Evolutionary conservation across 2,113 vertebrate genomes (phyloP), one percentile per base, ranked within the genome.

Genomic region (Mixornis gularis): DNA sequence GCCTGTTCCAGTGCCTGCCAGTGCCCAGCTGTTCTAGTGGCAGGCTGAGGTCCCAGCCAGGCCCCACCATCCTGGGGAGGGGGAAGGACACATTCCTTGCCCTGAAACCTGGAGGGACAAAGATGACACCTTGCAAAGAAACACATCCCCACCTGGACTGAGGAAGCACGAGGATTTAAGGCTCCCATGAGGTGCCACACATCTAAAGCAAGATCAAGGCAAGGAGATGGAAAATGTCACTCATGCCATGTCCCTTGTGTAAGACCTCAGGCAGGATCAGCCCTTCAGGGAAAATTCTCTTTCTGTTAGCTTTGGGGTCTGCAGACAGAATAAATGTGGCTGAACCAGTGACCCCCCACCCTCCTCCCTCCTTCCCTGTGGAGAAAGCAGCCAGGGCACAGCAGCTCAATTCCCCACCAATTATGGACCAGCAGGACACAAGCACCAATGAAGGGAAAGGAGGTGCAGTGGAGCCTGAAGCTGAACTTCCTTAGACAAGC

Each of bases 141-240:
- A 27, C 13, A 7, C 27, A 53, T 1, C n/a, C 21, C 29, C 41
- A 48, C 15, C 7, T 1, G 8, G 46, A 41, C 17, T 53, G 30
- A 41, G 26, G n/a, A 65, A 49, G 13, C 38, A 73, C 13, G 34
- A 70, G 38, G 64, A 32, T 32, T 72, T 49, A 53, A 66, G 34
- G 41, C 3, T 84, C 34, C 27, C 1, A 0, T 43, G 7, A 43
- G 44, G 44, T 46, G 44, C 44, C 48, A 49, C 32, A 18, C 0
- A 0, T 27, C 17, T 3, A 43, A 41, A 34, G 17, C 27, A 72
- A 60, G 76, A 82, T 14, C 30, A 73, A 60, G 38, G 46, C 51
- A 58, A 49, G 0, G 1, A 62, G 60, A 41, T 24, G 32, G 59
- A 49, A 81, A 78, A 1, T 0, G 13, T 36, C 72, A 22, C 41